Conservation (phyloP, 2,113 vertebrate species). For the Onychostoma macrolepis region DNA sequence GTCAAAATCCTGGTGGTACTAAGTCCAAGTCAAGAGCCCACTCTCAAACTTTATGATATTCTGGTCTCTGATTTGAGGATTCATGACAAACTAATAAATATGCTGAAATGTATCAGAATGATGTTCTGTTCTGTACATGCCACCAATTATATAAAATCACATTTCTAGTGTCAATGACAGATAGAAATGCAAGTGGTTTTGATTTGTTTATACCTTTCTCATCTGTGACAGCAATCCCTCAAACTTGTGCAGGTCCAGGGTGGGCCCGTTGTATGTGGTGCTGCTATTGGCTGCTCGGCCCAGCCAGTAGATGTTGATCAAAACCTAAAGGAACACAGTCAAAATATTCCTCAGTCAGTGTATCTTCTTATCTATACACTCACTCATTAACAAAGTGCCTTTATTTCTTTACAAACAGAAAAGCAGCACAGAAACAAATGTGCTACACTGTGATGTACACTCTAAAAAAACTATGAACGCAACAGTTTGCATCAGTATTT, state of each 20-base stretch:
- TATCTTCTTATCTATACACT: background rate
- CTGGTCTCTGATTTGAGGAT: background rate
- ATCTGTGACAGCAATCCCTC: constrained; percentile 94
- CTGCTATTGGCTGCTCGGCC: constrained; percentile 92
- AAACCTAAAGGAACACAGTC: constrained; percentile 76
- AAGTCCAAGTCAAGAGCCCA: no score
- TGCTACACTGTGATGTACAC: no score
- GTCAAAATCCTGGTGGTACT: background rate
- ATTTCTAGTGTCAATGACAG: background rate
- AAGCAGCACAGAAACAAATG: no score
- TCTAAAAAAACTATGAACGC: no score
- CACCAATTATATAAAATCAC: background rate
- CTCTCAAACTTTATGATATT: background rate
- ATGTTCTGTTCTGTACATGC: background rate
- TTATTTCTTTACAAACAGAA: no score
- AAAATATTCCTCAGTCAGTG: background rate
- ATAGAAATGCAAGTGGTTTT: background rate
- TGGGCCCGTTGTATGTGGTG: constrained; percentile 86
- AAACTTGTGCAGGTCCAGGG: constrained; percentile 93
- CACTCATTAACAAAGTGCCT: no score
- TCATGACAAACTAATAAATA: background rate
- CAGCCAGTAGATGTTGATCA: constrained; percentile 98
- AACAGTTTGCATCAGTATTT: no score
- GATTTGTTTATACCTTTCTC: constrained; percentile 84
- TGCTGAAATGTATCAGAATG: background rate